Base-by-base conservation (phyloP, 2,113 vertebrate species). In the Zapus hudsonius region DNA sequence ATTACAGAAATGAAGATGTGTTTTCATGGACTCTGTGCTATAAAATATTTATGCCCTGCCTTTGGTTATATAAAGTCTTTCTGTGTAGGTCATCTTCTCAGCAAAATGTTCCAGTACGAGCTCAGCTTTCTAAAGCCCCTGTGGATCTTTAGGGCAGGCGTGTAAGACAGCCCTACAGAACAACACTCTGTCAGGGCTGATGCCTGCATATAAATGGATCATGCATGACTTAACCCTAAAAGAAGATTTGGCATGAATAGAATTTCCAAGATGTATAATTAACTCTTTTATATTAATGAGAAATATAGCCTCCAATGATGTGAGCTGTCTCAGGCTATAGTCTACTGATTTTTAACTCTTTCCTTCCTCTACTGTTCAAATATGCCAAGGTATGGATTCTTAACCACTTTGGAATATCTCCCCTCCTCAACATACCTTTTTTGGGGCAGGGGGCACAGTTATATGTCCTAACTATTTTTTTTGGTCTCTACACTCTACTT, bases 21-120 rank as follows among this genome's bases (percentile, higher is more conserved):
- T 97, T 97, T 97, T 93, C 95, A 89, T 94, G 74, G 84, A 96
- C 95, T 97, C 93, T 74, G 3, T 74, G 52, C 75, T 96, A 97
- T 98, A 40, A 98, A 98, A 97, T 97, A 98, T 98, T 97, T 97
- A 98, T 96, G 84, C 78, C 57, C 81, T 96, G 94, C 95, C 96
- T 97, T 97, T 96, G 96, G 95, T 94, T 96, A 91, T 70, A 95
- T 84, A 92, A 95, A 96, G 95, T 91, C 95, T 97, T 97, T 86
- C 93, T 91, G 97, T 95, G 84, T 91, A 97, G 96, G 95, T 97
- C 95, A 96, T 97, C 47, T 95, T 95, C 92, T 95, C 93, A 96
- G 92, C 55, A 95, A 96, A 96, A 87, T 78, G 87, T 96, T 97
- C 93, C 69, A n/a, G 82, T 84, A 33, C 2, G 85, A 91, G 80